Evolutionary conservation across 2,113 vertebrate genomes (phyloP).

Genomic region (Phyllostomus discolor): DNA sequence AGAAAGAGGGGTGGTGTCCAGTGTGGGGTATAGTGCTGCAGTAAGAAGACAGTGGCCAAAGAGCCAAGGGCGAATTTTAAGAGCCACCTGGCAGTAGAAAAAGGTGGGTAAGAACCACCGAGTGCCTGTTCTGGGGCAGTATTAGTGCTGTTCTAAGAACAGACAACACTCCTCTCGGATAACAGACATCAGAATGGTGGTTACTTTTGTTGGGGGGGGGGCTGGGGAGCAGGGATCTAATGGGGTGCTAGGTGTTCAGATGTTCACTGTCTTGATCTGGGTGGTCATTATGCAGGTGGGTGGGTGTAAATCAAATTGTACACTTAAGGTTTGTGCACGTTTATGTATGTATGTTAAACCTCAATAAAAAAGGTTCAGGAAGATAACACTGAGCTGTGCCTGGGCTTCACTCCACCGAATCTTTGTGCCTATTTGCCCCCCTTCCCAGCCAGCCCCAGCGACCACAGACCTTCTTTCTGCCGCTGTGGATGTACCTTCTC

Average conservation of each 20-base stretch:
- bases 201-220: neutral
- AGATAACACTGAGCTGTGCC: neutral
- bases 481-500: neutral
- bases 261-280: neutral
- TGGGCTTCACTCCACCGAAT: neutral
- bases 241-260: neutral
- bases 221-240: neutral
- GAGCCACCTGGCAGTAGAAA: rapidly evolving
- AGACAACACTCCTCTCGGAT: neutral
- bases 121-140: no score
- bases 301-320: neutral
- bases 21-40: neutral
- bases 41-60: neutral
- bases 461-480: neutral
- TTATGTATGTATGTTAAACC: neutral
- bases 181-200: neutral
- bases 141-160: neutral
- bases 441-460: neutral
- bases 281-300: neutral
- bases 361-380: neutral
- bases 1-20: neutral
- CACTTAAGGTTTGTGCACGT: neutral
- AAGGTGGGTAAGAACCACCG: no score
- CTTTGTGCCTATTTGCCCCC: neutral
- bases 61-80: neutral